phyloP scores from a whole-genome alignment of 2,113 vertebrate genomes.

The Malaclemys terrapin region DNA sequence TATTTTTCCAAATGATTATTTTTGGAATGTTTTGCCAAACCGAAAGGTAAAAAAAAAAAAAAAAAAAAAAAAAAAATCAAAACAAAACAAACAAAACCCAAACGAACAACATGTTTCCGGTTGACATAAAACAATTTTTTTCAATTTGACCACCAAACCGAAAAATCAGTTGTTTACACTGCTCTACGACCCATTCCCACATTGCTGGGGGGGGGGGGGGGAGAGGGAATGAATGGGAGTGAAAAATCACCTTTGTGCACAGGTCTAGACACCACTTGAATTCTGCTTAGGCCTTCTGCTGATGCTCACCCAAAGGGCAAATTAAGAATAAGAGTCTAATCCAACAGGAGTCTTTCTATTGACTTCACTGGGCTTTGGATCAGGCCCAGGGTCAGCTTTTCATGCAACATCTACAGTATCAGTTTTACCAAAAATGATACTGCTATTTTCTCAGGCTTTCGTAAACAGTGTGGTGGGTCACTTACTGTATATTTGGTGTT shows the following conservation, averaged over 20 bases:
- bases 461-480: neutral
- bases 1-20: no score
- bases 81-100: no score
- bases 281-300: neutral
- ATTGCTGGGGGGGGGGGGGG: neutral
- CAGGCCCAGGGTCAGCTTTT: neutral
- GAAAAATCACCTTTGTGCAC: neutral
- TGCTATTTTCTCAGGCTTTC: fast-evolving
- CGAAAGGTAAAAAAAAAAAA: no score
- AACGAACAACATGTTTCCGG: neutral
- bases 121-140: neutral
- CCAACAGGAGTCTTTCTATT: neutral
- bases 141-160: neutral
- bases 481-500: neutral
- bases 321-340: neutral
- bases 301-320: fast-evolving
- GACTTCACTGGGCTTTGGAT: neutral
- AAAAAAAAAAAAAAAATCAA: no score
- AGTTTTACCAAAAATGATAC: neutral
- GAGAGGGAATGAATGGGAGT: neutral
- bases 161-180: neutral
- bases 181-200: neutral
- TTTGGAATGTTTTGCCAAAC: neutral
- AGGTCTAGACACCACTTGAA: fast-evolving
- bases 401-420: neutral